Percentiles rank a stretch among this genome's conserved stretches.
phyloP scores from a whole-genome alignment of 2,888 invertebrate species.

The Drosophila picticornis region DNA sequence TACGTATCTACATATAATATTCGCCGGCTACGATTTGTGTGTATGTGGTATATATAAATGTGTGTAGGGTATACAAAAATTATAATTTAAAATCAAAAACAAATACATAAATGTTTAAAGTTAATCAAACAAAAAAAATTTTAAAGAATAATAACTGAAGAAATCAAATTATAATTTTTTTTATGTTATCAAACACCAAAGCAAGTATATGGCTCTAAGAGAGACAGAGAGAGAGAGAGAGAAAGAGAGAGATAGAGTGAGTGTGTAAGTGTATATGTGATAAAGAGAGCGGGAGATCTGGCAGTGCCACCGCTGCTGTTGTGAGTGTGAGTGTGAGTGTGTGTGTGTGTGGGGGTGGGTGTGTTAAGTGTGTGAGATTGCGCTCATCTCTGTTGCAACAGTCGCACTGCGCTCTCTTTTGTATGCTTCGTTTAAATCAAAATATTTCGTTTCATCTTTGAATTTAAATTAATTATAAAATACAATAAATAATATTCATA shows the following conservation, averaged over 20 bases:
- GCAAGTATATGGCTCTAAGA: slow-evolving; percentile 16
- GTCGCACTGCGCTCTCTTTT: slow-evolving; percentile 40
- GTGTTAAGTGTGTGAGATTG: slow-evolving; percentile 18
- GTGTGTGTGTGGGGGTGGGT: slow-evolving; percentile 5
- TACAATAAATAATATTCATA: slow-evolving; percentile 73
- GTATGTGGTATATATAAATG: slow-evolving; percentile 4
- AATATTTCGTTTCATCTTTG: slow-evolving; percentile 32
- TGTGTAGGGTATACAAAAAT: slow-evolving; percentile 22
- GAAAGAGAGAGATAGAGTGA: background rate
- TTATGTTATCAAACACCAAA: slow-evolving; percentile 15
- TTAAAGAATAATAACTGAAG: slow-evolving; percentile 11
- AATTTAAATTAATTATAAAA: slow-evolving; percentile 73
- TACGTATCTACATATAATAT: slow-evolving; percentile 38
- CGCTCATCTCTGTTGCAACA: slow-evolving; percentile 34
- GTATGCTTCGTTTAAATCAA: slow-evolving; percentile 46
- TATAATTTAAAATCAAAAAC: slow-evolving; percentile 31
- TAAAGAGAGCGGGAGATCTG: slow-evolving; percentile 14
- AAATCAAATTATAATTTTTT: slow-evolving; percentile 28
- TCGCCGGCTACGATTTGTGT: slow-evolving; percentile 10
- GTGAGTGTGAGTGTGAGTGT: slow-evolving; percentile 12
- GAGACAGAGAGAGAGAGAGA: slow-evolving; percentile 6
- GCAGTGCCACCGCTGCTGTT: slow-evolving; percentile 4
- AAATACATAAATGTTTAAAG: slow-evolving; percentile 21
- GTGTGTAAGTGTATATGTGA: slow-evolving; percentile 1
- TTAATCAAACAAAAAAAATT: background rate